Base-by-base conservation (phyloP, 2,888 invertebrate species). In the Drosophila setosimentum region DNA sequence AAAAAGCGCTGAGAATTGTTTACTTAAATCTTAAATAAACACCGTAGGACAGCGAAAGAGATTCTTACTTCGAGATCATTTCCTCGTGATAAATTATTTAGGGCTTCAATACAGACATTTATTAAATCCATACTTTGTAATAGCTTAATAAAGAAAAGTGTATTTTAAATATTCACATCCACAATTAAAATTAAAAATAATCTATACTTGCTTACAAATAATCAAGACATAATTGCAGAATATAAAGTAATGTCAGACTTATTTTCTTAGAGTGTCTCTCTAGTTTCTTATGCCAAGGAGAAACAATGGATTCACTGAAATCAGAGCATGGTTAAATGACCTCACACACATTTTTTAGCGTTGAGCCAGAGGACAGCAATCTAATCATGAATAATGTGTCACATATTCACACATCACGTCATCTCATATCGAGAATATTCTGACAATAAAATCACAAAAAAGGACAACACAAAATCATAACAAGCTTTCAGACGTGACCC, bases 381-480 rank as follows among this genome's bases (percentile, higher is more conserved):
- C 83, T 83, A 86, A 88, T 84, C 84, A 87, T 83, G 87, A 86
- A 89, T 89, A 86, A 76, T 86, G 87, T 83, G 83, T 62, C 83
- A 80, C 87, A 90, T 88, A 90, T 89, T 90, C 87, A 76, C 80
- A 81, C 79, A 82, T 37, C 40, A 57, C 21, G 21, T 45, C 57
- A 57, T 30, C 42, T 57, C 45, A 10, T 30, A 42, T 57, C 21
- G 57, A 24, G 45, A 57, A 42, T 40, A 42, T 30, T 29, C 45
- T 30, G 57, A 57, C 57, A 57, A 80, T 74, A 78, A 76, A 85
- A 76, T 76, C 87, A 85, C 62, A 40, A 55, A 70, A 67, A 78
- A 71, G 55, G 61, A 35, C 54, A 63, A 68, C 63, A 63, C 68
- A 68, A 89, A 78, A 87, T 84, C 85, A 84, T 75, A 87, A 89